phyloP scores from a whole-genome alignment of 1,140 invertebrate species.

The Panagrolaimus sp. region DNA sequence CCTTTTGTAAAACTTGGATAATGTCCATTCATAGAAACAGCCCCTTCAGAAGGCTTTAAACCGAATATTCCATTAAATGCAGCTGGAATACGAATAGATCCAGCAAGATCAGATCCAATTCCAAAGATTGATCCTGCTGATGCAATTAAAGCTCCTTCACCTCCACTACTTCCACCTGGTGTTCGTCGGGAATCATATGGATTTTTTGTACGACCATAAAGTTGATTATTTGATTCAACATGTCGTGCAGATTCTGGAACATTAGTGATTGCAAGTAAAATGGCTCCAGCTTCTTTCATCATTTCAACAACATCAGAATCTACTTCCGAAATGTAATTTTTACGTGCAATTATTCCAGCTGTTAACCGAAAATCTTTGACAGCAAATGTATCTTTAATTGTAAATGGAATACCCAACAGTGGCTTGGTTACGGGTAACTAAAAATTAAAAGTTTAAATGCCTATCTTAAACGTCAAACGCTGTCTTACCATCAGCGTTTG shows the following conservation, averaged over 20 bases:
- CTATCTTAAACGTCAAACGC: too few species aligned
- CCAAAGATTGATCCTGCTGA: slow-evolving; percentile 68
- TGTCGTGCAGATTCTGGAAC: slow-evolving; percentile 75
- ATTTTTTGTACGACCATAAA: slow-evolving; percentile 78
- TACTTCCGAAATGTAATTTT: slow-evolving; percentile 19
- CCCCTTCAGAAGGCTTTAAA: slow-evolving; percentile 73
- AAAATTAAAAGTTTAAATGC: too few species aligned
- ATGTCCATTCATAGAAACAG: slow-evolving; percentile 30
- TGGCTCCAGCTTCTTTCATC: slow-evolving; percentile 66
- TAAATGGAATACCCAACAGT: slow-evolving; percentile 51
- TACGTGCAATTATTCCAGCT: slow-evolving; percentile 25
- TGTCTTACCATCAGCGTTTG: too few species aligned
- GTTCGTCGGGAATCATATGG: slow-evolving; percentile 77
- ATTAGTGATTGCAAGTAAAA: slow-evolving; percentile 73
- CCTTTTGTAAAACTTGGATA: slow-evolving; percentile 26
- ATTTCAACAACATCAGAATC: slow-evolving; percentile 34
- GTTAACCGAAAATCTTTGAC: slow-evolving; percentile 39
- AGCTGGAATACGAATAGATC: slow-evolving; percentile 85
- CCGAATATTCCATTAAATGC: slow-evolving; percentile 91
- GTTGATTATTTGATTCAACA: slow-evolving; percentile 70
- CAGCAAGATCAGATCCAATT: slow-evolving; percentile 87
- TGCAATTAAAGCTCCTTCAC: slow-evolving; percentile 51
- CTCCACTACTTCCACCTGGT: slow-evolving; percentile 68
- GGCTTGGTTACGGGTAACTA: slow-evolving; percentile 38
- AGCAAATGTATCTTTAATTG: slow-evolving; percentile 52